Percentiles rank a stretch among this genome's conserved stretches.
phyloP scores from a whole-genome alignment of 92 coral and sea anemone genomes.

The Paramuricea clavata region DNA sequence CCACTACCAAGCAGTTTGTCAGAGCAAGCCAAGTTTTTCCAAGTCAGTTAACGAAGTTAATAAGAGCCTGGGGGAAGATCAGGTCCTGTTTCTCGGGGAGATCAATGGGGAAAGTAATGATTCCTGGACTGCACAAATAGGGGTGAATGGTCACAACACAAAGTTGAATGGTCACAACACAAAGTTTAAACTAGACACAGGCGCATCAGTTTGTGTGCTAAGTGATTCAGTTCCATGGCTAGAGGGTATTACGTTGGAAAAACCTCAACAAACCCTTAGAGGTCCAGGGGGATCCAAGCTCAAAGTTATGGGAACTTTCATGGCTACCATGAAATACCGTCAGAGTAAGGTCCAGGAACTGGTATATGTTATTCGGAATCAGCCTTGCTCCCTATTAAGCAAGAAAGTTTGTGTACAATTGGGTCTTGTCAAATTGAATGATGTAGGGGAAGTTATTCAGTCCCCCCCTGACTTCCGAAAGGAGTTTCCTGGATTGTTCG shows the following conservation, averaged over 20 bases:
- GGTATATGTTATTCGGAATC: too few relatives aligned
- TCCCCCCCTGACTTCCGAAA: constrained; percentile 43
- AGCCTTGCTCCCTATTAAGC: too few relatives aligned
- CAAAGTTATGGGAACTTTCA: constrained; percentile 23
- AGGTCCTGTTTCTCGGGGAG: too few relatives aligned
- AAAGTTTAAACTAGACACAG: constrained; percentile 44
- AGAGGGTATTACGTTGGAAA: constrained; percentile 31
- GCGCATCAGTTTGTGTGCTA: constrained; percentile 42
- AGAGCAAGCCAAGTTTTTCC: too few relatives aligned
- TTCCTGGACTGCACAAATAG: too few relatives aligned
- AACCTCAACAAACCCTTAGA: constrained; percentile 27
- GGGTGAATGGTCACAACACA: background rate
- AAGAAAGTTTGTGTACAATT: constrained; percentile 54
- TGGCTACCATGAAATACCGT: constrained; percentile 34
- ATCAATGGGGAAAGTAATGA: too few relatives aligned
- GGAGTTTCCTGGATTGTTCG: constrained; percentile 44
- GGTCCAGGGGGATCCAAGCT: constrained; percentile 59
- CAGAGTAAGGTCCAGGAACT: constrained; percentile 48
- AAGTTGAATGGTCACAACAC: constrained; percentile 24
- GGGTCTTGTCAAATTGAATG: constrained; percentile 41
- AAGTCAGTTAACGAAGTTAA: too few relatives aligned
- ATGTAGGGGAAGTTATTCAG: too few relatives aligned
- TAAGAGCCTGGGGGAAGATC: too few relatives aligned
- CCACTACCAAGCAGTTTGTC: constrained; percentile 33
- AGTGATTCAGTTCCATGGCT: constrained; percentile 52